phyloP scores from a whole-genome alignment of 2,888 invertebrate genomes.

The Colostygia pectinataria region DNA sequence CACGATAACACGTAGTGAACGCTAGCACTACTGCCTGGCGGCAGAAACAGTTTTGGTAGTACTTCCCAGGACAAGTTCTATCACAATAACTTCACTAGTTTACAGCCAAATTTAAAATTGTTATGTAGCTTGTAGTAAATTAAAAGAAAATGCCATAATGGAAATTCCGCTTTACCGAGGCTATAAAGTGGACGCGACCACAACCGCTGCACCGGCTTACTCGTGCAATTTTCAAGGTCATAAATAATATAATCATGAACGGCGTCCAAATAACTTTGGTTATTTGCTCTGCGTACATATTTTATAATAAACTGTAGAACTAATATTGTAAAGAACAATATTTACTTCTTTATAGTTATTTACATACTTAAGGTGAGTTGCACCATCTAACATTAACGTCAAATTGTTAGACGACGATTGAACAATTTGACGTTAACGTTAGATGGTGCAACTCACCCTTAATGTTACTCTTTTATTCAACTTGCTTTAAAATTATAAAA shows the following conservation, averaged over 20 bases:
- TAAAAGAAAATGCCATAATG: constrained; percentile 50
- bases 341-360: too few species aligned
- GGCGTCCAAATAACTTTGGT: constrained; percentile 78
- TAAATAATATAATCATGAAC: constrained; percentile 80
- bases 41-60: too few species aligned
- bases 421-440: too few species aligned
- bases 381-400: too few species aligned
- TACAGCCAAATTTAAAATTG: constrained; percentile 3
- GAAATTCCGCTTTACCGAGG: constrained; percentile 68
- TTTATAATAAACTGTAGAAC: neutral
- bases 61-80: neutral
- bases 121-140: constrained; percentile 3
- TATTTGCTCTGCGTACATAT: constrained; percentile 61
- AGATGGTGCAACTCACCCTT: too few species aligned
- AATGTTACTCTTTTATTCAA: too few species aligned
- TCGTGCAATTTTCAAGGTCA: constrained; percentile 81
- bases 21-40: too few species aligned
- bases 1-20: too few species aligned
- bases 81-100: too few species aligned
- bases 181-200: constrained; percentile 78
- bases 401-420: too few species aligned
- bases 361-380: too few species aligned
- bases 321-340: neutral
- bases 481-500: too few species aligned
- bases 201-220: constrained; percentile 76